phyloP scores from a whole-genome alignment of 2,113 vertebrate species.

The Bujurquina vittata region DNA sequence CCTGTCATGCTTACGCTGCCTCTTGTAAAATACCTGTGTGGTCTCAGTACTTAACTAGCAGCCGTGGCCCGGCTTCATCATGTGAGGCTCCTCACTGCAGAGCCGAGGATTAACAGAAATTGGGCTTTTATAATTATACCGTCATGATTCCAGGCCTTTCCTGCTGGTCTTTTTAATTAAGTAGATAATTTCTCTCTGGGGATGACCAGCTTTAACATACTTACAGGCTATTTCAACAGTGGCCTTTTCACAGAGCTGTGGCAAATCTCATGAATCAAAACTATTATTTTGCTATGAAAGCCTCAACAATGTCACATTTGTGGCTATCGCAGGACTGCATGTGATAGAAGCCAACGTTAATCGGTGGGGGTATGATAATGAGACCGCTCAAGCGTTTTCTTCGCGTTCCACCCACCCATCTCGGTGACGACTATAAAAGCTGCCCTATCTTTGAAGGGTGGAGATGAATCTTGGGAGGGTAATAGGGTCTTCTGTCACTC shows the following conservation, averaged over 20 bases:
- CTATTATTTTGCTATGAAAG: slow-evolving; percentile 21
- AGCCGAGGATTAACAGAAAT: slow-evolving; percentile 79
- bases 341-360: background rate
- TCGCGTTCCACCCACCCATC: background rate
- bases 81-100: slow-evolving; percentile 62
- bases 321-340: background rate
- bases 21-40: slow-evolving; percentile 66
- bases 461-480: slow-evolving; percentile 63
- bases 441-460: slow-evolving; percentile 36
- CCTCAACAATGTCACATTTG: background rate
- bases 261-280: slow-evolving; percentile 41
- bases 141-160: slow-evolving; percentile 80
- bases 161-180: slow-evolving; percentile 87
- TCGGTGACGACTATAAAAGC: slow-evolving; percentile 28
- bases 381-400: slow-evolving; percentile 27
- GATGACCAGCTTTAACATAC: slow-evolving; percentile 75
- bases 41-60: slow-evolving; percentile 58
- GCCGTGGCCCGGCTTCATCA: slow-evolving; percentile 55
- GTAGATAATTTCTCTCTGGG: slow-evolving; percentile 77
- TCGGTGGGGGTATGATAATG: slow-evolving; percentile 32
- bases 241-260: slow-evolving; percentile 43
- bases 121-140: slow-evolving; percentile 83
- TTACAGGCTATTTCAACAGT: slow-evolving; percentile 76
- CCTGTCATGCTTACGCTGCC: slow-evolving; percentile 31
- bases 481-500: slow-evolving; percentile 73